A percentile compares a stretch with the other conserved stretches of the same genome.
Conservation (phyloP, 1,140 invertebrate genomes). For the Neodiprion fabricii region DNA sequence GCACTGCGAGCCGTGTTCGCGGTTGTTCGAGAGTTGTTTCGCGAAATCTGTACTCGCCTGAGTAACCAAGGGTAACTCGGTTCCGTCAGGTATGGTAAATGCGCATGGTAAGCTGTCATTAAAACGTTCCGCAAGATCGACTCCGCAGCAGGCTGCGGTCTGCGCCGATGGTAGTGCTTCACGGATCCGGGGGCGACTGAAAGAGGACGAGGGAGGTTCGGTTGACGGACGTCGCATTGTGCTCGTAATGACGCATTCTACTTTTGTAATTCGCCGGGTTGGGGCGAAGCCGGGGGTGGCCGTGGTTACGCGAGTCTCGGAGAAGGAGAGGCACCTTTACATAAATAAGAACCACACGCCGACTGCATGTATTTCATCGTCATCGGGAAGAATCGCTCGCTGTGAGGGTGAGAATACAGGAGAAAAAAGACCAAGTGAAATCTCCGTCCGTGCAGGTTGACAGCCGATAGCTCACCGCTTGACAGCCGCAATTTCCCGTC, state of each 20-base stretch:
- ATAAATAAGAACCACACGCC: conserved; percentile 28
- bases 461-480: neutral
- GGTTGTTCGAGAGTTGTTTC: conserved; percentile 54
- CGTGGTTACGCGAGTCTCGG: conserved; percentile 27
- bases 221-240: conserved; percentile 51
- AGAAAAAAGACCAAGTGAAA: neutral
- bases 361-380: neutral
- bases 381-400: neutral
- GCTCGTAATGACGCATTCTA: conserved; percentile 49
- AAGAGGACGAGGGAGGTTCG: conserved; percentile 8
- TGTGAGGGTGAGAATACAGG: neutral
- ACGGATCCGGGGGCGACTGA: conserved; percentile 1
- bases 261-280: conserved; percentile 37
- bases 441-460: neutral
- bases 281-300: conserved; percentile 20
- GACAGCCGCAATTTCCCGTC: conserved; percentile 2
- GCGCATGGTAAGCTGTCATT: conserved; percentile 57
- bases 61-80: conserved; percentile 47
- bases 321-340: conserved; percentile 37
- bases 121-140: conserved; percentile 62
- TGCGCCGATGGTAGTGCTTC: conserved; percentile 43
- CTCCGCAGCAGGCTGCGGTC: conserved; percentile 35
- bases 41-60: conserved; percentile 43
- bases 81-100: conserved; percentile 31
- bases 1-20: conserved; percentile 36